Evolutionary conservation across 2,888 invertebrate genomes (phyloP), one percentile per base, ranked within the genome.

Genomic region (Heteropelma amictum): DNA sequence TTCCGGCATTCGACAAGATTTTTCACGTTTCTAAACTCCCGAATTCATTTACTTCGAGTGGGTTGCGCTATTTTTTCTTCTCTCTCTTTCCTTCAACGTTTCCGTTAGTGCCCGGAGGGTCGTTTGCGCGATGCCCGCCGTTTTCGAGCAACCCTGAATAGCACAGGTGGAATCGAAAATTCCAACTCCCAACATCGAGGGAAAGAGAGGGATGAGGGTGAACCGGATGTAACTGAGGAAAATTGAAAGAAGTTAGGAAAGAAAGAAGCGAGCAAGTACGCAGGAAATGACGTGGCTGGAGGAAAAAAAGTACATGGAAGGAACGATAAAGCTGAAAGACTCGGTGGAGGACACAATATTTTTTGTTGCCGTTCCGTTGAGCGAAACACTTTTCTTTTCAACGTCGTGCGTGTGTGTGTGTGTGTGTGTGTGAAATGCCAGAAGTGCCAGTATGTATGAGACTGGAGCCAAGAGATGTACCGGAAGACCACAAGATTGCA

Each of bases 401-500:
- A n/a, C n/a, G n/a, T n/a, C n/a, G n/a, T n/a, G n/a, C n/a, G n/a
- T n/a, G n/a, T n/a, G n/a, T n/a, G n/a, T n/a, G n/a, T 28, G 7
- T 21, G 14, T 38, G n/a, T 64, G 54, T 23, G 61, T 28, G 19
- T 30, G 64, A 38, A 19, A 64, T 38, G 28, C 10, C n/a, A n/a
- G 21, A 30, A 30, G 28, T 8, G 23, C n/a, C 17, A 45, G 26
- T 35, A 45, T 17, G 35, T 65, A 35, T 65, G 42, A 5, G 69
- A 40, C 53, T 14, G 30, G 42, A 67, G 67, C 67, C 71, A n/a
- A 26, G 61, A 45, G 67, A 71, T 61, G 58, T 67, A n/a, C 71
- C 75, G 75, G 67, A 71, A 71, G 71, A 75, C 75, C 75, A 45
- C 67, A 71, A 75, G 67, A 75, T 71, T 71, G 75, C 75, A 75